Base-by-base conservation (phyloP, 2,113 vertebrate genomes). In the Lota lota region DNA sequence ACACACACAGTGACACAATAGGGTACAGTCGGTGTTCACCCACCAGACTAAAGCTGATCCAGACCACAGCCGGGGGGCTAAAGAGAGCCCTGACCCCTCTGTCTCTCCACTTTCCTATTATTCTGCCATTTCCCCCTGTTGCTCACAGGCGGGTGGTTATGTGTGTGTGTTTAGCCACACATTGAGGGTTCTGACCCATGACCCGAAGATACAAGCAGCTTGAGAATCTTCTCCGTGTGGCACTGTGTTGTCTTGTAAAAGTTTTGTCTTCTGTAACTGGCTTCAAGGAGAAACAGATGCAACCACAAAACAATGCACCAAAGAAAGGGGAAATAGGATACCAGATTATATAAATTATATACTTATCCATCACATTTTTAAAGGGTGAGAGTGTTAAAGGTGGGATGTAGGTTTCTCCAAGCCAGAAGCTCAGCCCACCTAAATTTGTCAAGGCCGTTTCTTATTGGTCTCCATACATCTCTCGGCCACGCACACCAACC, bases 31-130 rank as follows among this genome's bases (percentile, higher is more conserved):
- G 83, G 68, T 87, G 83, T 88, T 87, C 85, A 86, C 85, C 85
- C 85, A 83, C 68, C 79, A 80, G 81, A 88, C 79, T 85, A 80
- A 59, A 85, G 83, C 82, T 89, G 88, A 88, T 87, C 82, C 80
- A 4, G 21, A 73, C 82, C 73, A 67, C 86, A 80, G 79, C 89
- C 92, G 91, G 87, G 91, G 92, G 89, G 89, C 83, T 91, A 91
- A 91, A 91, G 88, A 89, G 78, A 87, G 87, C 88, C 83, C 87
- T 91, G 89, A 88, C 88, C 89, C 88, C 70, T 0, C 74, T 83
- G 76, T 73, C 69, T 87, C 70, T 75, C 60, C 61, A 61, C 76
- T 75, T 73, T 66, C 7, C 40, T 47, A 2, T 10, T 47, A 47
- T 47, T 47, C 40, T 6, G 40, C 40, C 12, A 14, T 47, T 47